A percentile compares a stretch with the other conserved stretches of the same genome.
phyloP scores from a whole-genome alignment of 2,888 invertebrate species.

The Serripes groenlandicus region DNA sequence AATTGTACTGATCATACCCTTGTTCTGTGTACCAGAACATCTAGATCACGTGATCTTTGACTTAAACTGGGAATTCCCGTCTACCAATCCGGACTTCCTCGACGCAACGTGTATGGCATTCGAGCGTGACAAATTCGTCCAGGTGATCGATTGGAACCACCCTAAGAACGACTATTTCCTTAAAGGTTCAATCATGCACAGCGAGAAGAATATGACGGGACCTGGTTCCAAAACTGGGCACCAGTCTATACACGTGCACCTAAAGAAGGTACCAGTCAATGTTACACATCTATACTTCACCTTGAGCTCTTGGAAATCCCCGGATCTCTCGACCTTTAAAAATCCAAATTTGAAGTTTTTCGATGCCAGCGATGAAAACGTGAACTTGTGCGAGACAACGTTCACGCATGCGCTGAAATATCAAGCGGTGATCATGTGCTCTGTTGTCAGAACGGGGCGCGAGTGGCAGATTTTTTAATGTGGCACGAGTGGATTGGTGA shows the following conservation, averaged over 20 bases:
- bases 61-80: constrained; percentile 46
- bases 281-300: constrained; percentile 51
- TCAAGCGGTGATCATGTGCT: constrained; percentile 60
- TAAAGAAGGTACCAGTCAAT: constrained; percentile 35
- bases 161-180: constrained; percentile 36
- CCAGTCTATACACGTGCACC: constrained; percentile 44
- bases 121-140: constrained; percentile 28
- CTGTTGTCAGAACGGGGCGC: constrained; percentile 20
- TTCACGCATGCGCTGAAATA: constrained; percentile 43
- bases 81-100: constrained; percentile 41
- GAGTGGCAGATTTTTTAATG: constrained; percentile 56
- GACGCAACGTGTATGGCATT: constrained; percentile 50
- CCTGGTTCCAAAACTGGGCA: constrained; percentile 38
- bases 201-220: constrained; percentile 37
- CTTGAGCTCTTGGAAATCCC: constrained; percentile 53
- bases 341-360: constrained; percentile 50
- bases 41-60: constrained; percentile 52
- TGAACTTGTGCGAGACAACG: constrained; percentile 46
- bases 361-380: constrained; percentile 28
- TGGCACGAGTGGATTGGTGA: constrained; percentile 20
- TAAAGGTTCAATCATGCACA: constrained; percentile 28
- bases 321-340: constrained; percentile 41
- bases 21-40: constrained; percentile 50
- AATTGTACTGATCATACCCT: constrained; percentile 35
- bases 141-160: constrained; percentile 47